Evolutionary conservation across 64 coral and sea anemone species (phyloP).

Genomic region (Porites australiensis): DNA sequence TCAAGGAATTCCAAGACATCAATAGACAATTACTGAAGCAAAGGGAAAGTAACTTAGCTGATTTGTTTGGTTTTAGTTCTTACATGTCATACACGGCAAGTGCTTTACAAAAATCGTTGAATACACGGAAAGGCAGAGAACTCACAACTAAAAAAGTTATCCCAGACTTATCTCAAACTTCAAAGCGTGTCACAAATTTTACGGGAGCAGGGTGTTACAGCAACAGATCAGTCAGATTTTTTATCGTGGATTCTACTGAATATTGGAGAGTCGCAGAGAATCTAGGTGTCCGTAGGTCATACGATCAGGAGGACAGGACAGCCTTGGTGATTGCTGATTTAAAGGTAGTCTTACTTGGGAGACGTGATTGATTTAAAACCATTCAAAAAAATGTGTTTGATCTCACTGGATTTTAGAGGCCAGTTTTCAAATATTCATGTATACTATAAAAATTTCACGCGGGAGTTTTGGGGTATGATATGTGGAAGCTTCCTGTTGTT

Average conservation of each 20-base stretch:
- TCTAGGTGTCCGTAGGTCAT: conserved; percentile 60
- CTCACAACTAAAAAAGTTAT: not conserved
- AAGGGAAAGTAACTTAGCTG: not conserved
- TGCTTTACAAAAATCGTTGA: not conserved
- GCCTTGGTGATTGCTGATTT: conserved; percentile 91
- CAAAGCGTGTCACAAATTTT: conserved; percentile 62
- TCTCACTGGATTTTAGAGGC: no score
- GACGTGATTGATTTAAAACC: not conserved
- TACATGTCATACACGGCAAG: not conserved
- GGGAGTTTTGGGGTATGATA: no score
- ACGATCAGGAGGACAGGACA: not conserved
- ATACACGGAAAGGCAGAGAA: not conserved
- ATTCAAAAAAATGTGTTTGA: no score
- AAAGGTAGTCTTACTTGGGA: conserved; percentile 39
- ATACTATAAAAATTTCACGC: no score
- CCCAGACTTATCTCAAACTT: not conserved
- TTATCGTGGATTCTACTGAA: conserved; percentile 88
- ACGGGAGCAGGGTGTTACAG: conserved; percentile 90
- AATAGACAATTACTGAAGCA: not conserved
- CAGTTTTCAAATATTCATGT: no score
- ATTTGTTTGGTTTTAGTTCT: not conserved
- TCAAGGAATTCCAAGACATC: not conserved
- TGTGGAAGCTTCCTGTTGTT: no score
- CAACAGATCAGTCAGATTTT: conserved; percentile 93
- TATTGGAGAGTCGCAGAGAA: conserved; percentile 86